Percentiles rank a stretch among this genome's conserved stretches.
These are phyloP conservation scores for Pipa parva DNA, from an alignment of 2,113 vertebrate genomes.

Conservation along the genomic window DNA sequence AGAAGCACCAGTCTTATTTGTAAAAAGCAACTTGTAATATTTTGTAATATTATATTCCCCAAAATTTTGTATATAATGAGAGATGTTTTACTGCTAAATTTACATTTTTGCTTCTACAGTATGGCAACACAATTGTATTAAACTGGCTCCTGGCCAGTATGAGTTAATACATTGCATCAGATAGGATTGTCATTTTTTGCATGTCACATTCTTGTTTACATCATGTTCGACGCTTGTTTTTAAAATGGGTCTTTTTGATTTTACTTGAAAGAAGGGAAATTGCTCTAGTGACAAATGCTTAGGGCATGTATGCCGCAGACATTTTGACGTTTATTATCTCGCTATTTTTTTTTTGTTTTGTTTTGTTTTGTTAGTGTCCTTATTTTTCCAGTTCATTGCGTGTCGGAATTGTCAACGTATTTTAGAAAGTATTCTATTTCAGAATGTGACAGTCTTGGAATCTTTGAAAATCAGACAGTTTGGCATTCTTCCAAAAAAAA, in stretches of 20 bases:
- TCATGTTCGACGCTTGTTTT: no score
- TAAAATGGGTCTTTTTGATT: not conserved
- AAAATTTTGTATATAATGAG: no score
- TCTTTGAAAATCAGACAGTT: conserved; percentile 6
- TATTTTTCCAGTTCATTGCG: conserved; percentile 30
- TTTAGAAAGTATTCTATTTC: conserved; percentile 1
- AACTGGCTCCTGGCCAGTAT: no score
- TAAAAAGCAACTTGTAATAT: no score
- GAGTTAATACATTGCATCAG: no score
- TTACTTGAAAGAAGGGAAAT: not conserved
- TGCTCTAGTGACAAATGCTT: not conserved
- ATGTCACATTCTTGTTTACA: no score
- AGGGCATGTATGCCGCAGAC: conserved; percentile 7
- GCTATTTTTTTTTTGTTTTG: not conserved
- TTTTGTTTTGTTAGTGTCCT: not conserved
- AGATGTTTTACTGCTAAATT: no score
- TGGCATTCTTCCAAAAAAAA: conserved; percentile 12
- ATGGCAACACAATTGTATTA: no score
- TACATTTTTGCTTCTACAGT: no score
- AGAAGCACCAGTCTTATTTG: no score
- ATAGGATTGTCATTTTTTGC: no score
- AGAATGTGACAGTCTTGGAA: conserved; percentile 6
- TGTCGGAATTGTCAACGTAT: conserved; percentile 5
- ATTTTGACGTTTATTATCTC: conserved; percentile 2
- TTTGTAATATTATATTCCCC: no score